Evolutionary conservation across 2,888 invertebrate genomes (phyloP), one percentile per base, ranked within the genome.

Genomic region (Acanthacorydalis orientalis): DNA sequence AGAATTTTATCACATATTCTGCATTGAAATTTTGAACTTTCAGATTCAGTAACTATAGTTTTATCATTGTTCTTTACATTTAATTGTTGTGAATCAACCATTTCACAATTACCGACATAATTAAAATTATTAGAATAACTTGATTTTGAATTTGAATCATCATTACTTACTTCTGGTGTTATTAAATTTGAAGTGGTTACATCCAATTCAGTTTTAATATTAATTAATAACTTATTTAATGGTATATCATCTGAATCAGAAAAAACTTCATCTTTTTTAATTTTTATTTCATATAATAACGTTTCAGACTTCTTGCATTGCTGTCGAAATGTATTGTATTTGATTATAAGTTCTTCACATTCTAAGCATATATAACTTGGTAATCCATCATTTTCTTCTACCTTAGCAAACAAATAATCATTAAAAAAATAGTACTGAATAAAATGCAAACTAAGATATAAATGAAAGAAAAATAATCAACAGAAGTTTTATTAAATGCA

Each of bases 1-100:
- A 46, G 38, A 34, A 11, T 32, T 39, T 39, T 46, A 34, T 46
- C 38, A 37, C 46, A 46, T 12, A 39, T 46, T 14, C 31, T 32
- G 14, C 46, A 46, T 15, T 15, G 31, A 42, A 23, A 31, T 42
- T 12, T 31, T 9, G 35, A 34, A 38, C 11, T n/a, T 34, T 39
- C 12, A 14, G 31, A 46, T 31, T n/a, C 7, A 10, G n/a, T 46
- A 39, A 10, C 15, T n/a, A 11, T 46, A 16, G 38, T 31, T 10
- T 15, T 14, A 38, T 31, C 11, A 33, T 31, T 14, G 14, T 43
- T 33, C 3, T 23, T 31, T 32, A 43, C 4, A 10, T 23, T 15
- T 31, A 15, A 11, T 37, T 46, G 38, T 15, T 31, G 12, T 23
- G 32, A 10, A 23, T 31, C 31, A 11, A 16, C 31, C 4, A 12